phyloP scores from a whole-genome alignment of 2,113 vertebrate species.

The Microcebus ravelobensis region DNA sequence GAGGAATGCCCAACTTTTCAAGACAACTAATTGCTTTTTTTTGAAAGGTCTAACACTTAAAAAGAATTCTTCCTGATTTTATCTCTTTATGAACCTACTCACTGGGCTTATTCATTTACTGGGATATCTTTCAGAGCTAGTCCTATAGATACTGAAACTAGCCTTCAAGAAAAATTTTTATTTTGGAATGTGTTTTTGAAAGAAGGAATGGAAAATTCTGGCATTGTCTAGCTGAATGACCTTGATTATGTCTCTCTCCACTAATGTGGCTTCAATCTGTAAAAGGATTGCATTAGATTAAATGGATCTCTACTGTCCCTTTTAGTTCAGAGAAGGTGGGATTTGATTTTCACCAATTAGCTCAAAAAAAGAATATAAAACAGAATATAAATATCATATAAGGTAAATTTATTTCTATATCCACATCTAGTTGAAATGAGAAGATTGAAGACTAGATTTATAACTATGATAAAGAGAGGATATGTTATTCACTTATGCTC shows the following conservation, averaged over 20 bases:
- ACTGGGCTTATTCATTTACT: not conserved
- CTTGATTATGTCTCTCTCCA: not conserved
- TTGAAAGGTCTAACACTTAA: not conserved
- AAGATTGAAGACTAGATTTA: not conserved
- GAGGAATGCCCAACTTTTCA: not conserved
- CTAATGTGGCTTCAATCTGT: not conserved
- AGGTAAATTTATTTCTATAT: not conserved
- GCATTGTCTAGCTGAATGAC: not conserved
- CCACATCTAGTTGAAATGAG: slow-evolving; percentile 10
- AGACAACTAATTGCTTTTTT: not conserved
- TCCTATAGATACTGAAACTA: not conserved
- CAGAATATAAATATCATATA: not conserved
- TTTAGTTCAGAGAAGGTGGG: not conserved
- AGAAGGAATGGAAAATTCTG: not conserved
- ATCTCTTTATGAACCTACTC: not conserved
- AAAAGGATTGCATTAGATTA: slow-evolving; percentile 23
- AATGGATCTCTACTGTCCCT: not conserved
- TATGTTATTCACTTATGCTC: not conserved
- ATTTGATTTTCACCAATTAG: slow-evolving; percentile 34
- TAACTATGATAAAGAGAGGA: not conserved
- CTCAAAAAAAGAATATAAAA: not conserved
- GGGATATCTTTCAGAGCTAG: not conserved
- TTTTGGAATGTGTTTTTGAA: slow-evolving; percentile 22
- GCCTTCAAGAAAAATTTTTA: not conserved
- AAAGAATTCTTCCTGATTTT: not conserved